A percentile compares a stretch with the other conserved stretches of the same genome.
phyloP scores from a whole-genome alignment of 2,113 vertebrate genomes.

The Toxostoma redivivum region DNA sequence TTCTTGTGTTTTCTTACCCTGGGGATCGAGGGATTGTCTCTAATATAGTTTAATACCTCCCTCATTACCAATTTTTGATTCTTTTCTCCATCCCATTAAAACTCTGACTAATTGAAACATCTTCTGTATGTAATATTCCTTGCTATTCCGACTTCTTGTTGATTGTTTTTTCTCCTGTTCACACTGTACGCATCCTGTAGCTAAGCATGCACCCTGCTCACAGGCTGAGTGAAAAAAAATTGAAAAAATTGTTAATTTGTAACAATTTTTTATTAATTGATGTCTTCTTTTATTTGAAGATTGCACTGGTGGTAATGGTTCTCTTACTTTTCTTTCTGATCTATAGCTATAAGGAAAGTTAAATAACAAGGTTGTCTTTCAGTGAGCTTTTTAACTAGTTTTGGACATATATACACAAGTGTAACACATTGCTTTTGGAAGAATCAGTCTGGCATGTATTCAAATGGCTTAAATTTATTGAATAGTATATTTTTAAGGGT shows the following conservation, averaged over 20 bases:
- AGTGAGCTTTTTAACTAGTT: not conserved
- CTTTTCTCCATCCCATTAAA: not conserved
- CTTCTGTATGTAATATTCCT: not conserved
- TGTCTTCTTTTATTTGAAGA: not conserved
- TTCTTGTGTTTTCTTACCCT: not conserved
- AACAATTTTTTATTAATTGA: not conserved
- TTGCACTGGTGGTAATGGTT: not conserved
- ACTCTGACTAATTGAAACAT: not conserved
- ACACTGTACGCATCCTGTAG: fast-evolving
- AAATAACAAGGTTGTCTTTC: not conserved
- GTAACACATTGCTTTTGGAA: not conserved
- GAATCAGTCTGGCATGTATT: not conserved
- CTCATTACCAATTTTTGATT: not conserved
- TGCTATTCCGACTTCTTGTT: not conserved
- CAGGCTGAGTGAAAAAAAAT: not conserved
- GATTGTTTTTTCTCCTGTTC: not conserved
- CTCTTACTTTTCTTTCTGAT: not conserved
- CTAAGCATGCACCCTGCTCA: fast-evolving
- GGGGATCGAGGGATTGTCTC: not conserved
- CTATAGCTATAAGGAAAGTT: not conserved
- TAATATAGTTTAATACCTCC: not conserved
- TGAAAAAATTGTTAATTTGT: not conserved
- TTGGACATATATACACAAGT: not conserved
- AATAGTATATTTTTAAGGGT: not conserved
- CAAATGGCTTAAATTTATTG: not conserved